Evolutionary conservation across 1,140 invertebrate species (phyloP).

Genomic region (Sinella curviseta): DNA sequence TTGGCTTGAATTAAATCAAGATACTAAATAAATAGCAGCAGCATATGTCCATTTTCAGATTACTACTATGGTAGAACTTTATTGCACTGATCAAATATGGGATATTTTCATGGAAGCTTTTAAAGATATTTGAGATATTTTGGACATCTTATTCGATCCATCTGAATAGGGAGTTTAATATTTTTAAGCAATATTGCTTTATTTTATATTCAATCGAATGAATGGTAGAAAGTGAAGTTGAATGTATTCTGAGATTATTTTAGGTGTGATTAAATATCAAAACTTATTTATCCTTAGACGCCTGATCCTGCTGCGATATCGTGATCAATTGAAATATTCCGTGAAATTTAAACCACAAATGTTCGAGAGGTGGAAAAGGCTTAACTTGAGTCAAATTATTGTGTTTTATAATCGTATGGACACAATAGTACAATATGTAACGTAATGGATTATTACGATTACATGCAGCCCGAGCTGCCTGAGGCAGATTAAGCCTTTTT

Average conservation of each 20-base stretch:
- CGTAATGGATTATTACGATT: neutral
- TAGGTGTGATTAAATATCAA: slow-evolving; percentile 14
- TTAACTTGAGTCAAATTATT: neutral
- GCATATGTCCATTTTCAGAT: too few relatives aligned
- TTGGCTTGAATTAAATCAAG: too few relatives aligned
- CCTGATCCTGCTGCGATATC: slow-evolving; percentile 2
- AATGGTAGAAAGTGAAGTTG: neutral
- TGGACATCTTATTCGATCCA: too few relatives aligned
- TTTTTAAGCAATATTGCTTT: too few relatives aligned
- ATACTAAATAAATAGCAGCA: too few relatives aligned
- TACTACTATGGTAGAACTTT: too few relatives aligned
- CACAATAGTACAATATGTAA: neutral
- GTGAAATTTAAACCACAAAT: neutral
- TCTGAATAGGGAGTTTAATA: too few relatives aligned
- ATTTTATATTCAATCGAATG: too few relatives aligned
- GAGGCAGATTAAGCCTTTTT: neutral
- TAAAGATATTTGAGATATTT: too few relatives aligned
- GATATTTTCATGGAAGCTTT: too few relatives aligned
- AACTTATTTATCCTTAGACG: neutral
- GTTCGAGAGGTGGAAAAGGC: neutral
- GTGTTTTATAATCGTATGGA: too few relatives aligned
- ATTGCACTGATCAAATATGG: too few relatives aligned
- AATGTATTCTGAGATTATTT: neutral
- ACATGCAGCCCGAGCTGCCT: neutral
- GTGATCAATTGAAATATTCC: slow-evolving; percentile 11